Base-by-base conservation (phyloP, 2,113 vertebrate genomes). In the Hyaena hyaena region DNA sequence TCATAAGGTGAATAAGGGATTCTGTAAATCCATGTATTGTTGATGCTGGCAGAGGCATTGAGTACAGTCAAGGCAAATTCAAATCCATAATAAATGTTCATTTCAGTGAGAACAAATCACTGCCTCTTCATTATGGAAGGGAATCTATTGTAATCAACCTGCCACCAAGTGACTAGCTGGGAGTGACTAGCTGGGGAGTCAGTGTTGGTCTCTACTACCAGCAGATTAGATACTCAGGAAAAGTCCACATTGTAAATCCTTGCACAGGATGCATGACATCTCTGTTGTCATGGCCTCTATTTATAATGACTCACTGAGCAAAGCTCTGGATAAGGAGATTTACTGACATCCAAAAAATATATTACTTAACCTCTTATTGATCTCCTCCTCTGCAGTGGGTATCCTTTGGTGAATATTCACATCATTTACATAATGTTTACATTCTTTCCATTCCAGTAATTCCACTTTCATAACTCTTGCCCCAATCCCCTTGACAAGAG, bases 301-400 rank as follows among this genome's bases (percentile, higher is more conserved):
- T 23, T 53, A 35, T 88, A 88, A 80, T 14, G 9, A 28, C 23
- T 23, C 7, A 19, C 10, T 81, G 71, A 92, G 66, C 23, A 81
- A 90, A 16, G 10, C 69, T 53, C 76, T 93, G 19, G 28, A 61
- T 73, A 95, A 93, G 16, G 14, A 97, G 45, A 89, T 48, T 91
- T 43, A 71, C 26, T 45, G 19, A 55, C 19, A 65, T 66, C 19
- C 26, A 76, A 90, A 90, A 16, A 39, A 76, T 39, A 26, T 58
- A 39, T 79, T 45, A 68, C 65, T 31, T 81, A 65, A 31, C 33
- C 28, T 79, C n/a, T 79, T 74, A 61, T 80, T 95, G 53, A 35
- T 10, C 92, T 55, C 6, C 5, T 89, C 21, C 43, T 97, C 19
- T 86, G 26, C 4, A 92, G 12, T 79, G 26, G 53, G 6, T 83